Evolutionary conservation across 92 coral and sea anemone genomes (phyloP).

Genomic region (Pocillopora grandis): DNA sequence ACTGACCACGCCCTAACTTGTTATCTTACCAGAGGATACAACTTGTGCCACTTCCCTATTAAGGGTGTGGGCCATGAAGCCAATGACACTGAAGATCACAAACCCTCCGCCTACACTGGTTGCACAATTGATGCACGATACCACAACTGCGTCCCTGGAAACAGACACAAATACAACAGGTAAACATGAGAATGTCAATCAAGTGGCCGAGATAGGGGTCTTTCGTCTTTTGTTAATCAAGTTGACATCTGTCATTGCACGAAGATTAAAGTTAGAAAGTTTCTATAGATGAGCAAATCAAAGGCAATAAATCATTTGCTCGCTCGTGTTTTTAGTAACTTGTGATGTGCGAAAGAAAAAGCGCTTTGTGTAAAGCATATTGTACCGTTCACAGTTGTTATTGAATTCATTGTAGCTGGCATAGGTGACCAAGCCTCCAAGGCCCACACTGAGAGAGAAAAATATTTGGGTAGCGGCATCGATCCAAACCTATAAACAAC

Average conservation of each 20-base stretch:
- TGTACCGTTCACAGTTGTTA: conserved; percentile 83
- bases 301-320: too few species aligned
- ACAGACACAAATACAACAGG: too few species aligned
- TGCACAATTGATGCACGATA: conserved; percentile 67
- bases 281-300: too few species aligned
- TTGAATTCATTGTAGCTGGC: conserved; percentile 81
- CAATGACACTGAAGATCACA: conserved; percentile 75
- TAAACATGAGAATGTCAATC: too few species aligned
- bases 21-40: conserved; percentile 71
- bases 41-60: conserved; percentile 70
- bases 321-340: too few species aligned
- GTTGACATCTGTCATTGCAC: too few species aligned
- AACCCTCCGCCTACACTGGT: conserved; percentile 86
- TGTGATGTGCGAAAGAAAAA: too few species aligned
- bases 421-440: conserved; percentile 86
- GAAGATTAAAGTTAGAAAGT: too few species aligned
- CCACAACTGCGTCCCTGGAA: conserved; percentile 70
- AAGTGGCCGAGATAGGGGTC: neutral
- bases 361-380: too few species aligned
- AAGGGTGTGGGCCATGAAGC: conserved; percentile 76
- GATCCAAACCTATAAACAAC: conserved; percentile 77
- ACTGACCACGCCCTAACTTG: too few species aligned
- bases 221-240: too few species aligned
- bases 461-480: conserved; percentile 95
- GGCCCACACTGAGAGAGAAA: conserved; percentile 87